phyloP scores from a whole-genome alignment of 2,888 invertebrate species.

The Ophioninae sp. region DNA sequence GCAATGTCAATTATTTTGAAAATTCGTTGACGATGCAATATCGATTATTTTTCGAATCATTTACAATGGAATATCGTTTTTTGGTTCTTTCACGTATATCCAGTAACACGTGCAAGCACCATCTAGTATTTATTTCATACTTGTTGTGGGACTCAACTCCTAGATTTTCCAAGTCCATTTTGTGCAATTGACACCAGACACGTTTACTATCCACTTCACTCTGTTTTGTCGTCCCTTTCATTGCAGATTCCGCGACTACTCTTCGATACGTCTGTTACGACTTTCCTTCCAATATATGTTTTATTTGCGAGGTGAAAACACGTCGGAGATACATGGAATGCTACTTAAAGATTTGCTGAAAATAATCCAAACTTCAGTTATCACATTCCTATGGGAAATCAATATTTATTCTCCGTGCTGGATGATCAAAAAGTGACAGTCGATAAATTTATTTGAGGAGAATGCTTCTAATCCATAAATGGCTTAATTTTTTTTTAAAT shows the following conservation, averaged over 20 bases:
- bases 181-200: neutral
- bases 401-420: neutral
- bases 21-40: neutral
- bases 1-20: too few species aligned
- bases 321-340: neutral
- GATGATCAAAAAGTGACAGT: neutral
- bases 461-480: neutral
- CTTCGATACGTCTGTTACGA: neutral
- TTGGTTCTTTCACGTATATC: slow-evolving; percentile 11
- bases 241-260: slow-evolving; percentile 7
- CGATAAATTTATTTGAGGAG: neutral
- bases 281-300: neutral
- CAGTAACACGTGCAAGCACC: neutral
- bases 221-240: slow-evolving; percentile 15
- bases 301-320: neutral
- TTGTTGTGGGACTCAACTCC: neutral
- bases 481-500: neutral
- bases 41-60: neutral
- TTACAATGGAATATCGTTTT: neutral
- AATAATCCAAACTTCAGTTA: neutral
- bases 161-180: slow-evolving; percentile 7
- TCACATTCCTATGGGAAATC: neutral
- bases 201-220: slow-evolving; percentile 9
- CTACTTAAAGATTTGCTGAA: neutral
- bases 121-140: neutral